Base-by-base conservation (phyloP, 2,797 vertebrate genomes). In the Gymnocypris eckloni region DNA sequence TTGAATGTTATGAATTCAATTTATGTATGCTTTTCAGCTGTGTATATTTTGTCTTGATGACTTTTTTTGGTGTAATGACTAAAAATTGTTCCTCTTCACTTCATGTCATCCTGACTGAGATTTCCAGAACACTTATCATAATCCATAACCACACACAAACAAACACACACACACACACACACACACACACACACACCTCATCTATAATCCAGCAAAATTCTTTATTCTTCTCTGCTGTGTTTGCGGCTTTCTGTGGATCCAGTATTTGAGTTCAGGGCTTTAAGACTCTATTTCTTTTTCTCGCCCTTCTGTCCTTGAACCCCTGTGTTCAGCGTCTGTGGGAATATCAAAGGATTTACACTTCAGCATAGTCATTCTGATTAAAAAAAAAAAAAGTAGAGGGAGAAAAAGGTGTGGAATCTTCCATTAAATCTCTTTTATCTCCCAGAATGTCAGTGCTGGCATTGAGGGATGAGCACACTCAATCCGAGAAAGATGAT, bases 301-400 rank as follows among this genome's bases (percentile, higher is more conserved):
- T 82, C 33, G 22, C 72, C 48, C 45, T 79, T 73, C 66, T 73
- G 80, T 79, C 87, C 73, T 86, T 86, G 87, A 88, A 88, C 79
- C 64, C 61, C n/a, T 54, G 39, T 43, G 37, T 71, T 84, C 83
- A 56, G 37, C 2, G 48, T 69, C 79, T 79, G n/a, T 45, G 50
- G 67, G 81, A 82, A 84, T 81, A 84, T 84, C 67, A 87, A 84
- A 75, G 75, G 79, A 82, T 73, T 85, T 82, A 72, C 52, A 28
- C 77, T 82, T 85, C 80, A 85, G 71, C 66, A 84, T 70, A 84
- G 75, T 84, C 83, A 59, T 79, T 78, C 75, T 13, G 37, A 45
- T 78, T 77, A 9, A 75, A 50, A 50, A 52, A 69, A 70, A 25
- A 52, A 33, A 66, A 22, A 37, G 20, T 7, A 8, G 41, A 56